phyloP scores from a whole-genome alignment of 2,888 invertebrate species.

The Magallana nippona region DNA sequence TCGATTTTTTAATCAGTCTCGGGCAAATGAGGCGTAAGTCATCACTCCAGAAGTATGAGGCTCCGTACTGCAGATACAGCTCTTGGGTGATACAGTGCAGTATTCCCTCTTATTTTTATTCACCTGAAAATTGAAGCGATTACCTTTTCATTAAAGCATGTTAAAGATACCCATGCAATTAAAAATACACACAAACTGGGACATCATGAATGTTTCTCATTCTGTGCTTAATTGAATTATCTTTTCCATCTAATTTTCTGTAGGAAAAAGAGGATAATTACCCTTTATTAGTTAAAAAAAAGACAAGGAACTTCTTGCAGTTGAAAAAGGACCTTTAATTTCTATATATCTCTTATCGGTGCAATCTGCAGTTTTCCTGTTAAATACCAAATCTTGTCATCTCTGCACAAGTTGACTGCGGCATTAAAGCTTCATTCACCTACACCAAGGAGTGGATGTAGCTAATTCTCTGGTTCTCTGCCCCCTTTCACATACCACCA shows the following conservation, averaged over 20 bases:
- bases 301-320: background rate
- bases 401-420: background rate
- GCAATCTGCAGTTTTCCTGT: conserved; percentile 12
- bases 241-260: background rate
- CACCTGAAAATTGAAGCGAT: background rate
- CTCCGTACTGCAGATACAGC: background rate
- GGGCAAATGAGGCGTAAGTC: background rate
- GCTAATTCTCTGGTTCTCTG: background rate
- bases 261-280: background rate
- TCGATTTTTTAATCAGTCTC: conserved; percentile 8
- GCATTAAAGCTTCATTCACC: conserved; percentile 8
- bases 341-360: background rate
- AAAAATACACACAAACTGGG: background rate
- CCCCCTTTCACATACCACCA: background rate
- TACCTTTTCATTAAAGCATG: background rate
- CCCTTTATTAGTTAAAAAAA: background rate
- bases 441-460: background rate
- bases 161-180: background rate
- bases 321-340: background rate
- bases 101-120: background rate
- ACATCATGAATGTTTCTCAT: background rate
- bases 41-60: background rate
- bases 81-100: background rate
- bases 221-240: background rate
- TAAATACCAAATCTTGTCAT: conserved; percentile 7